These are phyloP conservation scores for Mylabris phalerata DNA, from an alignment of 1,140 invertebrate species.

Conservation along the genomic window DNA sequence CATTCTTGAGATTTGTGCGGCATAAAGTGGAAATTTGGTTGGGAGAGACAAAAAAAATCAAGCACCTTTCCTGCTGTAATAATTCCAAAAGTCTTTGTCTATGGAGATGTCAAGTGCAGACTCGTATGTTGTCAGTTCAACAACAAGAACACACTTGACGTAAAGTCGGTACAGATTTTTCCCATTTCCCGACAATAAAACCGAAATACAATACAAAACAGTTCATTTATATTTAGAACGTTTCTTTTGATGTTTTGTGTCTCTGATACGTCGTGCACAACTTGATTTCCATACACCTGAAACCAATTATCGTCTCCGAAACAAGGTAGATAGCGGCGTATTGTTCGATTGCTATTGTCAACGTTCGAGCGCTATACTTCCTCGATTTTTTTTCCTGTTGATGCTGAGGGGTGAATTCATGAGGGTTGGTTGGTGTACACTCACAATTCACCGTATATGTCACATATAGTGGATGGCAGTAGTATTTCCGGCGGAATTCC, in stretches of 20 bases:
- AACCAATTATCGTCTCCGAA: conserved; percentile 9
- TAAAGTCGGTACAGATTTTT: conserved; percentile 8
- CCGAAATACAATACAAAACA: no score
- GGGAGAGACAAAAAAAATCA: no score
- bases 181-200: conserved; percentile 3
- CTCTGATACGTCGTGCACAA: background rate
- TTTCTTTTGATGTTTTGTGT: conserved; percentile 1
- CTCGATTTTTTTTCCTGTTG: no score
- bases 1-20: no score
- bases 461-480: background rate
- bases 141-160: conserved; percentile 3
- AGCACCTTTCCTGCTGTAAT: background rate
- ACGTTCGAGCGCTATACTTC: no score
- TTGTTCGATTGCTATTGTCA: no score
- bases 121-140: conserved; percentile 3
- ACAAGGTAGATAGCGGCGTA: no score
- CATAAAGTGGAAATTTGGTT: no score
- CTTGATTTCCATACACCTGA: conserved; percentile 7
- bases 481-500: conserved; percentile 27
- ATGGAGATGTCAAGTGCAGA: conserved; percentile 7
- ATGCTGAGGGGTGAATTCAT: no score
- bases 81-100: conserved; percentile 1
- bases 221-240: conserved; percentile 8
- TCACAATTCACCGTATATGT: no score
- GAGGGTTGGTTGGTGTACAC: no score